phyloP scores from a whole-genome alignment of 2,113 vertebrate genomes.

The Tetraodon nigroviridis region DNA sequence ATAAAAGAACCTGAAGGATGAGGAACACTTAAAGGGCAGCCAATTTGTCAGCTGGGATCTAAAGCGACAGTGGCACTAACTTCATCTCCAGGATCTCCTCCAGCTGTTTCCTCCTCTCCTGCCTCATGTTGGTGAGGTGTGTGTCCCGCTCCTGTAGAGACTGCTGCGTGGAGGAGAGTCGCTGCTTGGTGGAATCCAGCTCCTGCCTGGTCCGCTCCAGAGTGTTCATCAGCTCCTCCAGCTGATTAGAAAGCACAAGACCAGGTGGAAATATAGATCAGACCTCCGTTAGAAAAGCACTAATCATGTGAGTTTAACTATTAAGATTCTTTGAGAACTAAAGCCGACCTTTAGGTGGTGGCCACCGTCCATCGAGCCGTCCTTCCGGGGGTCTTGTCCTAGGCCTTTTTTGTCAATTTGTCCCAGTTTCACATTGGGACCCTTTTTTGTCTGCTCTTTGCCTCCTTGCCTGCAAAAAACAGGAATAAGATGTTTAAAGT shows the following conservation, averaged over 20 bases:
- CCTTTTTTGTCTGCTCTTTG: constrained; percentile 90
- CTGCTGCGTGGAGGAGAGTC: constrained; percentile 94
- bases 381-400: constrained; percentile 70
- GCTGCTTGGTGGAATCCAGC: constrained; percentile 92
- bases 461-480: constrained; percentile 69
- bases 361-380: constrained; percentile 67
- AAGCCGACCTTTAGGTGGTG: constrained; percentile 63
- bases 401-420: constrained; percentile 92
- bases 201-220: constrained; percentile 96
- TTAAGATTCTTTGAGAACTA: background rate
- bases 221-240: constrained; percentile 92
- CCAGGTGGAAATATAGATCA: background rate
- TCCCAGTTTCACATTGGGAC: constrained; percentile 89
- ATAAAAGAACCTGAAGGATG: background rate
- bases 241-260: constrained; percentile 66
- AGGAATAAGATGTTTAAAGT: background rate
- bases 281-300: too few species aligned
- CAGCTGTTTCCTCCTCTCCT: constrained; percentile 92
- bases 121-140: constrained; percentile 90
- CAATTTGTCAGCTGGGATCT: background rate
- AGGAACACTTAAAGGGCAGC: too few species aligned
- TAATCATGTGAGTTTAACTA: too few species aligned
- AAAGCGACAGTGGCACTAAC: constrained; percentile 72
- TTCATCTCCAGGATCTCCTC: constrained; percentile 99
- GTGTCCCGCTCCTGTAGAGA: constrained; percentile 92